Base-by-base conservation (phyloP, 2,888 invertebrate genomes). In the Noctua comes region DNA sequence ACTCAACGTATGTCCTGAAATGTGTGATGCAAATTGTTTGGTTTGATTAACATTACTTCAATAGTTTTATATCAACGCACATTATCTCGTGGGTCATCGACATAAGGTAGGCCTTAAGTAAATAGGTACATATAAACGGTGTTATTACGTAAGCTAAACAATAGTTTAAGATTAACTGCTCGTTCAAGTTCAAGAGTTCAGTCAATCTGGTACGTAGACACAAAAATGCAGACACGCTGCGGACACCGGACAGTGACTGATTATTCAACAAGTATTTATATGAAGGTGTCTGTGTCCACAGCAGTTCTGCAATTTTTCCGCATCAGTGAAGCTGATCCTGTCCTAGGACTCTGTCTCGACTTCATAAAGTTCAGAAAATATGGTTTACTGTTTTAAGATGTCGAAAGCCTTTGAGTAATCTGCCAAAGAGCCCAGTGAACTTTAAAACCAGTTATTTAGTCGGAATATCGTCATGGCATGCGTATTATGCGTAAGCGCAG, bases 21-120 rank as follows among this genome's bases (percentile, higher is more conserved):
- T 57, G 54, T 57, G 46, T 73, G 54, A 66, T 72, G 73, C 65
- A 74, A 82, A 74, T 65, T 72, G 66, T 27, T 62, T 46, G 77
- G 64, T 79, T 73, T 74, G 73, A 77, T 80, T 82, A 80, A 72
- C 57, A 72, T 74, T 64, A 68, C 68, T 78, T 68, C 27, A 75
- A 62, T 76, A 73, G 48, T 54, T 72, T 13, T 46, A 76, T 80
- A 78, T 80, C 76, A 77, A 57, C 10, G n/a, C 48, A 27, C 40
- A n/a, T 59, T 62, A 65, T 76, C 36, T 51, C 40, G 11, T n/a
- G 69, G 83, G 86, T 80, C 85, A 77, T 78, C 68, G 80, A 88
- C 86, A 76, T 76, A 40, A 68, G 68, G 40, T 18, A 62, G 59
- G 31, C 75, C 54, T 21, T 27, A 59, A 69, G 36, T 31, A 6